Base-by-base conservation (phyloP, 2,113 vertebrate genomes). In the Delphinapterus leucas region DNA sequence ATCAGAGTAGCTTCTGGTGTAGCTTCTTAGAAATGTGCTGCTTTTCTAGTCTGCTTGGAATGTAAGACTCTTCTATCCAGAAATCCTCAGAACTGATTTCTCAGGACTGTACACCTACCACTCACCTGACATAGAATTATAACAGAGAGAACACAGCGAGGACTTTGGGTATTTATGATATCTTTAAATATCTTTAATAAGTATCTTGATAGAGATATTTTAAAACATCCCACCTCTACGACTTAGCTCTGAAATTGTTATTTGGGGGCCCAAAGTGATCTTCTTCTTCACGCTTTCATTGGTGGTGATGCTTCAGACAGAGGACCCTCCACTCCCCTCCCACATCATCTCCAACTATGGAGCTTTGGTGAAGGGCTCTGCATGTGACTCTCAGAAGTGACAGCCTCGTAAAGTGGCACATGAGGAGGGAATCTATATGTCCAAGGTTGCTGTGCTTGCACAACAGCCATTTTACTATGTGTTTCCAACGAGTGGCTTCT, bases 291-390 rank as follows among this genome's bases (percentile, higher is more conserved):
- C 23, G 1, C 33, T 55, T 38, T 20, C n/a, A 28, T 55, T 15
- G 3, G 25, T 0, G 23, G 20, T 25, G 15, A 4, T 15, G 12
- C 33, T 83, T 44, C 21, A 1, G 20, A 33, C 1, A 58, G 23
- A 6, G 4, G 10, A 33, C 33, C 23, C 20, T 23, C 36, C 5
- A 2, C 41, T 85, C 17, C 31, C 80, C n/a, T 5, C 6, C n/a
- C 58, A 6, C 9, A 84, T 26, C n/a, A 31, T 3, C 1, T 36
- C 67, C 11, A 3, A 2, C 5, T 3, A 11, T 18, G 20, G 49
- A 14, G 85, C 49, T 33, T 6, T 58, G 17, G 10, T 0, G 8
- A 36, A 26, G 31, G 65, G 26, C 49, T 21, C 49, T 55, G 23
- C 3, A 0, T 38, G 38, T 26, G 38, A 38, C n/a, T 8, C 38